A percentile compares a stretch with the other conserved stretches of the same genome.
Conservation (phyloP, 2,797 vertebrate species). For the Mus caroli region DNA sequence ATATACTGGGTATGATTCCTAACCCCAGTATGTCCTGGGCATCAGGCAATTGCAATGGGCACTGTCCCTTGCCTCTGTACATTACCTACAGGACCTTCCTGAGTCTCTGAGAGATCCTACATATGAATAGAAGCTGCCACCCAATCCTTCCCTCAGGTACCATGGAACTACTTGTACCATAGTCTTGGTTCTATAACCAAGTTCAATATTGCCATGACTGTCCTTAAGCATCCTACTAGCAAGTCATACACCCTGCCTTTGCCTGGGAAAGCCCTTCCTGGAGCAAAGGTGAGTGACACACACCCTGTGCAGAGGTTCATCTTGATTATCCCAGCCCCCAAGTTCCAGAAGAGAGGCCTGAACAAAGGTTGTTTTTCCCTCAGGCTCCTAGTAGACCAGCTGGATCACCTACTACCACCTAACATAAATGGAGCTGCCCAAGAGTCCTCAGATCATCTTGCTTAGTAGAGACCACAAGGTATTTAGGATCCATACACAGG, state of each 20-base stretch:
- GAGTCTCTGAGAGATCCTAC: slow-evolving; percentile 81
- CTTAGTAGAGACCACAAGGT: slow-evolving; percentile 74
- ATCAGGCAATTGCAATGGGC: slow-evolving; percentile 89
- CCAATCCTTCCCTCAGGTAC: slow-evolving; percentile 37
- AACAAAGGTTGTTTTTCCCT: slow-evolving; percentile 78
- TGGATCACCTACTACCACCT: slow-evolving; percentile 75
- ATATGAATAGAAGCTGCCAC: slow-evolving; percentile 76
- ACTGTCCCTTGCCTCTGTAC: slow-evolving; percentile 88
- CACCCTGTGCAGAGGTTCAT: slow-evolving; percentile 84
- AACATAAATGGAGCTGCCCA: slow-evolving; percentile 67
- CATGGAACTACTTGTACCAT: slow-evolving; percentile 61
- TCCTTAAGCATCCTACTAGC: slow-evolving; percentile 81
- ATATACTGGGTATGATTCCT: slow-evolving; percentile 86
- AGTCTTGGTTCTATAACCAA: slow-evolving; percentile 59
- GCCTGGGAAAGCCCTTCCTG: slow-evolving; percentile 78
- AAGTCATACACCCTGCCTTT: slow-evolving; percentile 76
- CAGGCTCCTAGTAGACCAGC: slow-evolving; percentile 77
- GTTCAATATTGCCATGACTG: slow-evolving; percentile 76
- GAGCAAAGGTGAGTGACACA: slow-evolving; percentile 80
- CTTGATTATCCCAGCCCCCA: slow-evolving; percentile 82
- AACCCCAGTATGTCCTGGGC: slow-evolving; percentile 86
- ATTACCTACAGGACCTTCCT: slow-evolving; percentile 86
- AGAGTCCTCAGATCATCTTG: slow-evolving; percentile 75
- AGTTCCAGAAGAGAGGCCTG: slow-evolving; percentile 74
- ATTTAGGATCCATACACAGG: slow-evolving; percentile 75